Evolutionary conservation across 2,888 invertebrate genomes (phyloP), one percentile per base, ranked within the genome.

Genomic region (Aspidiotus destructor): DNA sequence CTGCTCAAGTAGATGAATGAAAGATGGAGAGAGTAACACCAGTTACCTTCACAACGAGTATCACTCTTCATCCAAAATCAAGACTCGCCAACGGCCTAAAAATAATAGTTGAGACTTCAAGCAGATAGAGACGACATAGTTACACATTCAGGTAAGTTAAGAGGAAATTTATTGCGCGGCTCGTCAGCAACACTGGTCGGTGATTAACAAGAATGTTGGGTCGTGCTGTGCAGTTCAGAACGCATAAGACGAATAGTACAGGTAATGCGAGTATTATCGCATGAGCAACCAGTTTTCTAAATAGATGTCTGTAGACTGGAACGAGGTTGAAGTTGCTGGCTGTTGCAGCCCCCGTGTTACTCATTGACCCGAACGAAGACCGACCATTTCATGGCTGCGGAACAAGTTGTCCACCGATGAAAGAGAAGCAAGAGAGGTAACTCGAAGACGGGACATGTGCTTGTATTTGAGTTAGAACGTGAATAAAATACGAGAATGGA

Each of bases 151-250:
- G 5, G 28, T 3, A 28, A 28, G 28, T 5, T 42, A 65, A 60
- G 48, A 65, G 58, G 65, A 65, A 65, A 65, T 65, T 65, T 65
- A 65, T 65, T 44, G 65, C 58, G 57, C 65, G 65, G 48, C 65
- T 65, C 57, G 65, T 58, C 65, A 65, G 65, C 65, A 65, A 65
- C 65, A 65, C 65, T 65, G 65, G 65, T 58, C 60, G 65, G 48
- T 65, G 65, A 65, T 65, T 65, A 65, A 60, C 65, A 65, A 65
- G 65, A 65, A 65, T 65, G 65, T 65, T 58, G 65, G 57, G 65
- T 65, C 65, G 65, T 65, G 65, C 58, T 65, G 65, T 65, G 65
- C 41, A 65, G 65, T 58, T 65, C 58, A 57, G 58, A 65, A 58
- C 65, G 48, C 42, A 58, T 5, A n/a, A n/a, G n/a, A n/a, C 17